A percentile compares a stretch with the other conserved stretches of the same genome.
Evolutionary conservation across 2,797 vertebrate genomes (phyloP).

Genomic region (Catamblyrhynchus diadema): DNA sequence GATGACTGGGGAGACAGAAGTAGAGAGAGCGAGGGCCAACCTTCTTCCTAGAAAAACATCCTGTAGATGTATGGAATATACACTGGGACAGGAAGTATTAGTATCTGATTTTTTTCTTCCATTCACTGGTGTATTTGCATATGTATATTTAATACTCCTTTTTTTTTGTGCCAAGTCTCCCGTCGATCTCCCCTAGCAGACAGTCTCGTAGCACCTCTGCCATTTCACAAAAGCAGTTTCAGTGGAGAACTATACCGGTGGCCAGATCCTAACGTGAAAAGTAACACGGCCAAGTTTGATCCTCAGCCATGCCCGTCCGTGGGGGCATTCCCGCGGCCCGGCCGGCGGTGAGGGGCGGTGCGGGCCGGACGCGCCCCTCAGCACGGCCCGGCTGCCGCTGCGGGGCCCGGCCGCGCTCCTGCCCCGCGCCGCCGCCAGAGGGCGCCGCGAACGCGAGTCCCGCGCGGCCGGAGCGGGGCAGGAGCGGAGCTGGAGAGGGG

Average conservation of each 20-base stretch:
- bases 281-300: rapidly evolving
- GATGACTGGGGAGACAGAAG: neutral
- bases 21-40: rapidly evolving
- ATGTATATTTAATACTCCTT: neutral
- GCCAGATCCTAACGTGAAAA: neutral
- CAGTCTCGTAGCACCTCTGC: neutral
- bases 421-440: neutral
- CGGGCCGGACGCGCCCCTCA: no score
- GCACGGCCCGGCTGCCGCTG: neutral
- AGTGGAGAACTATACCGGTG: neutral
- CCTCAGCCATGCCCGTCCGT: no score
- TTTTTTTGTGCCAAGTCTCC: neutral
- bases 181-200: neutral
- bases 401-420: neutral
- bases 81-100: neutral
- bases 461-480: rapidly evolving
- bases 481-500: rapidly evolving
- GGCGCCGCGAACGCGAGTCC: neutral
- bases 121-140: neutral
- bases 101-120: neutral
- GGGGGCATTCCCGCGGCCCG: rapidly evolving
- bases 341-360: rapidly evolving
- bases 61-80: neutral
- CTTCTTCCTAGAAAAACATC: neutral
- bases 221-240: neutral